A percentile compares a stretch with the other conserved stretches of the same genome.
Evolutionary conservation across 2,113 vertebrate genomes (phyloP).

Genomic region (Oncorhynchus clarkii): DNA sequence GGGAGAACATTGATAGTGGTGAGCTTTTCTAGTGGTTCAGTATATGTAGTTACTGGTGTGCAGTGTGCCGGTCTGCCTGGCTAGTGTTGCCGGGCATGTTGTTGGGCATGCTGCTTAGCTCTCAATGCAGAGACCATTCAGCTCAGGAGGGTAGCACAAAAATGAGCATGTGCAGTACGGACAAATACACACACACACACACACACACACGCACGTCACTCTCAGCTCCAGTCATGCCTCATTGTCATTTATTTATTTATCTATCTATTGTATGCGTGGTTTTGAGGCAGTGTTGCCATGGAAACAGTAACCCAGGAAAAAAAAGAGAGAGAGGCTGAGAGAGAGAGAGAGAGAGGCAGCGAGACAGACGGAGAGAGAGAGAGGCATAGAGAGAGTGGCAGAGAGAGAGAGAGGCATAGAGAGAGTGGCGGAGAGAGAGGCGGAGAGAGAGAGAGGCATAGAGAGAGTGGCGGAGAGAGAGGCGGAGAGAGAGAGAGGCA

Average conservation of each 20-base stretch:
- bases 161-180: neutral
- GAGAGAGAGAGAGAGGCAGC: too few relatives aligned
- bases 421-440: too few relatives aligned
- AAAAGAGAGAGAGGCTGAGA: too few relatives aligned
- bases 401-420: too few relatives aligned
- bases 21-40: neutral
- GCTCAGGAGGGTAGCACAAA: neutral
- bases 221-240: neutral
- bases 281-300: slow-evolving; percentile 67
- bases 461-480: too few relatives aligned
- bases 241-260: slow-evolving; percentile 46
- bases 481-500: neutral
- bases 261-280: slow-evolving; percentile 44
- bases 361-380: too few relatives aligned
- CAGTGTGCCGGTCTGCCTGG: neutral
- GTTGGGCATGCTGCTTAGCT: neutral
- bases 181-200: neutral
- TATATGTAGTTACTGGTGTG: neutral
- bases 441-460: too few relatives aligned
- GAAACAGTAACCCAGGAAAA: slow-evolving; percentile 58
- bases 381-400: too few relatives aligned
- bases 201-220: neutral
- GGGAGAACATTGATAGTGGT: neutral
- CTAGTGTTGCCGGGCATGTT: neutral
- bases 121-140: neutral